These are phyloP conservation scores for Thereva nobilitata DNA, from an alignment of 2,888 invertebrate genomes.

Conservation along the genomic window DNA sequence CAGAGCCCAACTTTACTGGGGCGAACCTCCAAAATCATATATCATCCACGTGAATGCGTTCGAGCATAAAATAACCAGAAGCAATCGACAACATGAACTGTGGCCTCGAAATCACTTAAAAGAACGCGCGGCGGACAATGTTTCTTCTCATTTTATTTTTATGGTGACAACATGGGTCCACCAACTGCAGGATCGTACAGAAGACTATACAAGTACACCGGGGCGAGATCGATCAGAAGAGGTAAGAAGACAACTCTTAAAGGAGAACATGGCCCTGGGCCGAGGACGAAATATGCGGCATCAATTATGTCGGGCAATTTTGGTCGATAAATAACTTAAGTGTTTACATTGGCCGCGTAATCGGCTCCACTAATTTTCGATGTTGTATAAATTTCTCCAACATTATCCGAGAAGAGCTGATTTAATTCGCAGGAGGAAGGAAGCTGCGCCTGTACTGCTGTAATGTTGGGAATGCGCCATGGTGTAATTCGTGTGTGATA, in stretches of 20 bases:
- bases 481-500: slow-evolving; percentile 6
- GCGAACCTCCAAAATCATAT: too few relatives aligned
- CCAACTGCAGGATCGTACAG: neutral
- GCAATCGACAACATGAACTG: slow-evolving; percentile 35
- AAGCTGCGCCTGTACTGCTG: slow-evolving; percentile 5
- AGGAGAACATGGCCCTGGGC: neutral
- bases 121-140: slow-evolving; percentile 19
- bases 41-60: too few relatives aligned
- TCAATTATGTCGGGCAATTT: slow-evolving; percentile 41
- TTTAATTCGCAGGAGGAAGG: slow-evolving; percentile 16
- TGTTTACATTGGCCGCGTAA: slow-evolving; percentile 41
- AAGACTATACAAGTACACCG: slow-evolving; percentile 4
- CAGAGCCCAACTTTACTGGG: too few relatives aligned
- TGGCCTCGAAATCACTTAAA: slow-evolving; percentile 37
- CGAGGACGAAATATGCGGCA: slow-evolving; percentile 21
- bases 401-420: slow-evolving; percentile 23
- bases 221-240: slow-evolving; percentile 10
- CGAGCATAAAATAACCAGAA: slow-evolving; percentile 23
- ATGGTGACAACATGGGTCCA: slow-evolving; percentile 17
- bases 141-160: slow-evolving; percentile 8
- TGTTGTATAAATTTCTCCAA: slow-evolving; percentile 23
- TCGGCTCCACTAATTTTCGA: slow-evolving; percentile 35
- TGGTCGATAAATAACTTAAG: slow-evolving; percentile 40
- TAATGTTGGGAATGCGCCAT: slow-evolving; percentile 5
- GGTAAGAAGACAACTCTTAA: slow-evolving; percentile 8